Evolutionary conservation across 2,113 vertebrate species (phyloP), one percentile per base, ranked within the genome.

Genomic region (Numida meleagris): DNA sequence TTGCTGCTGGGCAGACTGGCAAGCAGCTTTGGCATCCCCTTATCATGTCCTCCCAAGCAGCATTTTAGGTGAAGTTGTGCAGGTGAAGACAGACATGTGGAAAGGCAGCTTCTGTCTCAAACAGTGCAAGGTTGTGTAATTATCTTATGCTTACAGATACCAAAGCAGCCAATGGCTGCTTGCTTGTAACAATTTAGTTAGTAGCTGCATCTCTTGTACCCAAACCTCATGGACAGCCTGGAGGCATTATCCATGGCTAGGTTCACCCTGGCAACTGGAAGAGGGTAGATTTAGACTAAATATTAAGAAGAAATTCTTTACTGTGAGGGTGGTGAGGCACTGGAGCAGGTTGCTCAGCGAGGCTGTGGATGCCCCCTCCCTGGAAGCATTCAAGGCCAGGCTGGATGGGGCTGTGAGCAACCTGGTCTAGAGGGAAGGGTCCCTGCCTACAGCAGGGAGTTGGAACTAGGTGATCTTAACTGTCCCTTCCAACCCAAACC

Each of bases 1-100:
- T 72, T n/a, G 90, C 88, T 93, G 65, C 88, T 89, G 90, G 88
- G 61, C 82, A 84, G 88, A 78, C 84, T 83, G 76, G 85, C 73
- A 92, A 33, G 45, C 31, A 53, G 88, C 63, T 70, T 66, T 61
- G 79, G 55, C 93, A 88, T 67, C 48, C 3, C 19, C 86, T 92
- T 91, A 89, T 90, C 86, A 5, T 1, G 0, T 68, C 74, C 81
- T 92, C 31, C 24, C 3, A 27, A 72, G 55, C 13, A 10, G 33
- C 0, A 0, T 46, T 86, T 71, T 3, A 70, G 88, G 76, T 67
- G 82, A 23, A 67, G 79, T 59, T 38, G 17, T 10, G 55, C 61
- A 51, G 87, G 78, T 79, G 89, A 87, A 84, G 86, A 88, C 80
- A 90, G 77, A 46, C 6, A 0, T 0, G 10, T 15, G 65, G 87